Evolutionary conservation across 1,140 invertebrate genomes (phyloP).

Genomic region (Apis mellifera): Amel_HAv3.1 CM009941.2:9517501-9518000

Average conservation of each 20-base stretch:
- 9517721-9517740: background rate
- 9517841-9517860: background rate
- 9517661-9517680: background rate
- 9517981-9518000: background rate
- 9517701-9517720: conserved; percentile 12
- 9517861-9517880: background rate
- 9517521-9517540: conserved; percentile 45
- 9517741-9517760: background rate
- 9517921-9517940: too few relatives aligned
- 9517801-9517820: conserved; percentile 2
- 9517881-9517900: background rate
- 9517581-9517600: conserved; percentile 1
- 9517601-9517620: background rate
- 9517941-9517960: too few relatives aligned
- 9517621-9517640: conserved; percentile 35
- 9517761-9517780: background rate
- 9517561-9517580: conserved; percentile 44
- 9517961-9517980: background rate
- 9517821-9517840: conserved; percentile 1
- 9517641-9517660: background rate
- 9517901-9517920: background rate
- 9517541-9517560: conserved; percentile 30
- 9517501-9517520: conserved; percentile 6
- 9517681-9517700: background rate
- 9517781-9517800: background rate